A percentile compares a stretch with the other conserved stretches of the same genome.
phyloP scores from a whole-genome alignment of 2,113 vertebrate species.

The Gorsachius goisagi region DNA sequence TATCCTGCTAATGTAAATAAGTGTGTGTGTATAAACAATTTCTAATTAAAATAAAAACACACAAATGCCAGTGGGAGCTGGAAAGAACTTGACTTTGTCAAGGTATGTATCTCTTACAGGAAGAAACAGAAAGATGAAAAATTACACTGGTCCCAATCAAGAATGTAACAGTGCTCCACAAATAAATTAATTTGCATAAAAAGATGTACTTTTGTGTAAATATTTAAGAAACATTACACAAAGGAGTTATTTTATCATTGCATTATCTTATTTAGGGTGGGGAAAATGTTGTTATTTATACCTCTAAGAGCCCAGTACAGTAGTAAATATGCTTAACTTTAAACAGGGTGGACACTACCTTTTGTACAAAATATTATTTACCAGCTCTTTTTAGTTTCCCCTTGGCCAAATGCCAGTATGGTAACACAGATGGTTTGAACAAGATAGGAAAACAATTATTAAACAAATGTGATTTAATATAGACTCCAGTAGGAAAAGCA shows the following conservation, averaged over 20 bases:
- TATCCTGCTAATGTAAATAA: neutral
- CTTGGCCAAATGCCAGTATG: neutral
- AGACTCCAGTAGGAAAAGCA: neutral
- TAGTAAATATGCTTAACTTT: neutral
- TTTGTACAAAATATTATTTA: neutral
- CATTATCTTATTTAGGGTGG: neutral
- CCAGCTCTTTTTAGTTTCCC: neutral
- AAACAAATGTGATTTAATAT: neutral
- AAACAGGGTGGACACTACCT: neutral
- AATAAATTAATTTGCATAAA: neutral
- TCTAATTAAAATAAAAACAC: neutral
- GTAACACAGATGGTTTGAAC: neutral
- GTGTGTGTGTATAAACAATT: neutral
- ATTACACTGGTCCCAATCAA: neutral
- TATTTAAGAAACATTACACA: neutral
- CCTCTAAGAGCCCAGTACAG: neutral
- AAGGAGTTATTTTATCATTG: neutral
- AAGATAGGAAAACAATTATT: neutral
- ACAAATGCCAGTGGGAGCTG: fast-evolving
- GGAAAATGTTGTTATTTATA: neutral
- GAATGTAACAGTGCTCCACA: neutral
- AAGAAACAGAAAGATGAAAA: neutral
- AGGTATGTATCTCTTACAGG: fast-evolving
- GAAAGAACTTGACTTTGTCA: neutral
- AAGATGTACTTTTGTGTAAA: neutral